Percentiles rank a stretch among this genome's conserved stretches.
These are phyloP conservation scores for Illadopsis cleaveri DNA, from an alignment of 2,113 vertebrate species.

Conservation along the genomic window DNA sequence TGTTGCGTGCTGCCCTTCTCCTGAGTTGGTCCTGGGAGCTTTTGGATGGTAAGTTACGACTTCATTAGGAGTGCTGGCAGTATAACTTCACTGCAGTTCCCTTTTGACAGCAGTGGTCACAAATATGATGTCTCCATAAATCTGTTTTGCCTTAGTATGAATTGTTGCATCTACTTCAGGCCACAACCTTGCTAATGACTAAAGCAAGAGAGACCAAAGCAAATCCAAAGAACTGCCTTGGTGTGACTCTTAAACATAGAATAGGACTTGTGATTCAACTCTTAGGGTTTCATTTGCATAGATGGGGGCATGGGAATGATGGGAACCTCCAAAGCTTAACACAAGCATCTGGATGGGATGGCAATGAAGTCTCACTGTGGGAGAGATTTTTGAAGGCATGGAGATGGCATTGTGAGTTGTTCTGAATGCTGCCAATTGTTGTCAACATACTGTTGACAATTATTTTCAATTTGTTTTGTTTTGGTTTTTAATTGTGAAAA, in stretches of 20 bases:
- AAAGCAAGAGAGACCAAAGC: neutral
- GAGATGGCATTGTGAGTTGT: slow-evolving; percentile 41
- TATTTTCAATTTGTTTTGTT: slow-evolving; percentile 70
- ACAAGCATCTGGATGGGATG: neutral
- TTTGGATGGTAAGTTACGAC: neutral
- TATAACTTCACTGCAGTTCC: neutral
- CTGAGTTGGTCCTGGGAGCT: neutral
- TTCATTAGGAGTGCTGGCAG: neutral
- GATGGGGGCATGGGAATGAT: neutral
- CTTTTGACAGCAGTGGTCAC: neutral
- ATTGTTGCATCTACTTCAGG: neutral
- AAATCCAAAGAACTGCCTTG: neutral
- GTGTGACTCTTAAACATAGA: neutral
- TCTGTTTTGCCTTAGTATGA: neutral
- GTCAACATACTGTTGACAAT: slow-evolving; percentile 58
- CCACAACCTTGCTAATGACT: neutral
- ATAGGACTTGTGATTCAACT: rapidly evolving
- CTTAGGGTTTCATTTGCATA: neutral
- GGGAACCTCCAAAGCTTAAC: neutral
- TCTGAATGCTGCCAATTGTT: slow-evolving; percentile 49
- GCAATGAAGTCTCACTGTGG: neutral
- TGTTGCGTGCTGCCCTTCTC: neutral
- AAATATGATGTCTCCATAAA: neutral
- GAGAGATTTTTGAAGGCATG: slow-evolving; percentile 23
- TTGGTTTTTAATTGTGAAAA: slow-evolving; percentile 68